phyloP scores from a whole-genome alignment of 1,140 invertebrate genomes.

The Danaus melanippus region DNA sequence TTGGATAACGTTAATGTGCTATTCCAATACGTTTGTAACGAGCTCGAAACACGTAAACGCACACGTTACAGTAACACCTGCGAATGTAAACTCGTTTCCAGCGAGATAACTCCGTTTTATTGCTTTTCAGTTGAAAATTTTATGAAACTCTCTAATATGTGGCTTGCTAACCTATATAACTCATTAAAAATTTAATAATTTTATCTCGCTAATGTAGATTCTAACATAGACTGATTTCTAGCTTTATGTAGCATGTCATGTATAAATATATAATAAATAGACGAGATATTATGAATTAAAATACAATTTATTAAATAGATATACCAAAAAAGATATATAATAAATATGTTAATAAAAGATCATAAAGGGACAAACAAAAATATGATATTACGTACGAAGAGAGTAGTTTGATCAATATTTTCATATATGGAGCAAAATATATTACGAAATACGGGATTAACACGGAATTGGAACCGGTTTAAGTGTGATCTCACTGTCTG shows the following conservation, averaged over 20 bases:
- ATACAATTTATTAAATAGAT: too few species aligned
- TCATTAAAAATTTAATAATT: constrained; percentile 11
- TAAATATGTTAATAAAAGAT: too few species aligned
- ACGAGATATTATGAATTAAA: too few species aligned
- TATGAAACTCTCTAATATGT: constrained; percentile 17
- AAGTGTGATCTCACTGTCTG: constrained; percentile 53
- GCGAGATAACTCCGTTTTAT: constrained; percentile 26
- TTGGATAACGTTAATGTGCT: constrained; percentile 17
- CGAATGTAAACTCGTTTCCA: constrained; percentile 12
- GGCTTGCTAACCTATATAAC: constrained; percentile 20
- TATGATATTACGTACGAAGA: too few species aligned
- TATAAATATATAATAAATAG: too few species aligned
- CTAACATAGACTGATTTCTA: too few species aligned
- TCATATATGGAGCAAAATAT: neutral
- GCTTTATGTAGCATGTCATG: too few species aligned
- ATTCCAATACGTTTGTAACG: constrained; percentile 17
- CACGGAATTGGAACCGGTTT: constrained; percentile 32
- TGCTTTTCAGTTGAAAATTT: constrained; percentile 24
- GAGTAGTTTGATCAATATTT: too few species aligned
- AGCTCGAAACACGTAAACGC: constrained; percentile 8
- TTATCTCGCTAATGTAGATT: too few species aligned
- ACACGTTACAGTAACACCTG: constrained; percentile 40
- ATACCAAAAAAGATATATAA: too few species aligned
- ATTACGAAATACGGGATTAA: constrained; percentile 7
- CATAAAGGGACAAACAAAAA: too few species aligned